Evolutionary conservation across 2,888 invertebrate species (phyloP).

Genomic region (Scrobipalpa costella): DNA sequence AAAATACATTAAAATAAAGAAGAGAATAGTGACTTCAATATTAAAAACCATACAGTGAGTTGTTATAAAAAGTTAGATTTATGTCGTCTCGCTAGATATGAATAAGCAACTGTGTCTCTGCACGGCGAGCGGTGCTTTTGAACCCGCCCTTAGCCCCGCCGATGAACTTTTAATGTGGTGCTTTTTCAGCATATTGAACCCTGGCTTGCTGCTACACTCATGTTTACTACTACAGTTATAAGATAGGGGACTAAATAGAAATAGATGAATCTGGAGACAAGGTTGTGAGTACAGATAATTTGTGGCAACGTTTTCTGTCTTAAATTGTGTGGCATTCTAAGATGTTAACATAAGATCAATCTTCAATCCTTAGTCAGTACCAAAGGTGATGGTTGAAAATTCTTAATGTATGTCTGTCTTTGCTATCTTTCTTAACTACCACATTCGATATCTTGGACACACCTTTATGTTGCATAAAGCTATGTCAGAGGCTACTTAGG

Average conservation of each 20-base stretch:
- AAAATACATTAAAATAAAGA: neutral
- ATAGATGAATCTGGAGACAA: neutral
- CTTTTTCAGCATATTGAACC: constrained; percentile 15
- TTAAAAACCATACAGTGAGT: neutral
- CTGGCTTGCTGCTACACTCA: neutral
- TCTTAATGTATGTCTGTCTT: no score
- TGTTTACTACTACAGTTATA: neutral
- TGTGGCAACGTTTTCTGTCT: no score
- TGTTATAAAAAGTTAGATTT: neutral
- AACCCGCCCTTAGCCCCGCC: constrained; percentile 44
- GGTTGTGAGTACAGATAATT: no score
- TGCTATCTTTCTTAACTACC: no score
- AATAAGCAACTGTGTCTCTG: constrained; percentile 37
- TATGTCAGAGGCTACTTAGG: no score
- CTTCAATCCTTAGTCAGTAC: no score
- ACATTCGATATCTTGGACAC: no score
- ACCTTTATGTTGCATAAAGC: no score
- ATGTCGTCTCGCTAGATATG: constrained; percentile 12
- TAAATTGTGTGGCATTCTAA: no score
- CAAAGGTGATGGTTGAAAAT: no score
- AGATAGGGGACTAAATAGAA: neutral
- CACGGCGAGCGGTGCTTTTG: constrained; percentile 48
- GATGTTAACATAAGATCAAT: no score
- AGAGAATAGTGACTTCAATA: neutral
- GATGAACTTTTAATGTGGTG: constrained; percentile 41